A percentile compares a stretch with the other conserved stretches of the same genome.
Evolutionary conservation across 2,797 vertebrate genomes (phyloP).

Genomic region (Chaetodon trifasciatus): DNA sequence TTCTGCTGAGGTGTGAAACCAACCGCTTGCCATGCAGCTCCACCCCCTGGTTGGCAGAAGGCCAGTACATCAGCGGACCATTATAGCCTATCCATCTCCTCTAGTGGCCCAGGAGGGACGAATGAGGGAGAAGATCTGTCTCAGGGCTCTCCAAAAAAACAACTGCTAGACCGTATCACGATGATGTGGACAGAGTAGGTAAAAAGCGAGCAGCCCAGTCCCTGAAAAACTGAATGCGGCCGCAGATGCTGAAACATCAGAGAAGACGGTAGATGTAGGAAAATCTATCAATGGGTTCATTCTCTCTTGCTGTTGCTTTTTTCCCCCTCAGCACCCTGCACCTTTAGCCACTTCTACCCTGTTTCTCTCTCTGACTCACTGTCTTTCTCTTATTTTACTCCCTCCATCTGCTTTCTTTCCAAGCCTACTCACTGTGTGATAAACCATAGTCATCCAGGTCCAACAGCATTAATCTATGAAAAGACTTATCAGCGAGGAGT

Average conservation of each 20-base stretch:
- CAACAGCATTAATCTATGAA: slow-evolving; percentile 55
- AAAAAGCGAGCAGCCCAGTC: slow-evolving; percentile 32
- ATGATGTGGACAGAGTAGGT: slow-evolving; percentile 24
- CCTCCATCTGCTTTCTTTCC: slow-evolving; percentile 25
- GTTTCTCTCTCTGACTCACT: slow-evolving; percentile 37
- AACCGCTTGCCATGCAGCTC: slow-evolving; percentile 68
- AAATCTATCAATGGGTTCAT: slow-evolving; percentile 46
- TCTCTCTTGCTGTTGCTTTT: slow-evolving; percentile 19
- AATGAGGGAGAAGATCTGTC: slow-evolving; percentile 51
- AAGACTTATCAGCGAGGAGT: slow-evolving; percentile 48
- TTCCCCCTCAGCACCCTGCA: not conserved
- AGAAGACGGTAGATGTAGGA: slow-evolving; percentile 29
- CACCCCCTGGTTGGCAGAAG: slow-evolving; percentile 66
- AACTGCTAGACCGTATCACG: slow-evolving; percentile 28
- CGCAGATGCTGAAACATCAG: slow-evolving; percentile 37
- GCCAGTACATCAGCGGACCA: slow-evolving; percentile 61
- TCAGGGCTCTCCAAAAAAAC: slow-evolving; percentile 43
- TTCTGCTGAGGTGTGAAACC: slow-evolving; percentile 69
- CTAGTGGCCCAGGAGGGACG: slow-evolving; percentile 41
- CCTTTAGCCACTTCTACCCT: slow-evolving; percentile 1
- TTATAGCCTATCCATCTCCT: slow-evolving; percentile 66
- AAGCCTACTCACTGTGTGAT: slow-evolving; percentile 37
- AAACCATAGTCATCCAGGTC: slow-evolving; percentile 39
- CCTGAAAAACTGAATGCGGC: slow-evolving; percentile 43
- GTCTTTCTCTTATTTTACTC: slow-evolving; percentile 36